Evolutionary conservation across 1,140 invertebrate genomes (phyloP).

Genomic region (Ruditapes philippinarum): DNA sequence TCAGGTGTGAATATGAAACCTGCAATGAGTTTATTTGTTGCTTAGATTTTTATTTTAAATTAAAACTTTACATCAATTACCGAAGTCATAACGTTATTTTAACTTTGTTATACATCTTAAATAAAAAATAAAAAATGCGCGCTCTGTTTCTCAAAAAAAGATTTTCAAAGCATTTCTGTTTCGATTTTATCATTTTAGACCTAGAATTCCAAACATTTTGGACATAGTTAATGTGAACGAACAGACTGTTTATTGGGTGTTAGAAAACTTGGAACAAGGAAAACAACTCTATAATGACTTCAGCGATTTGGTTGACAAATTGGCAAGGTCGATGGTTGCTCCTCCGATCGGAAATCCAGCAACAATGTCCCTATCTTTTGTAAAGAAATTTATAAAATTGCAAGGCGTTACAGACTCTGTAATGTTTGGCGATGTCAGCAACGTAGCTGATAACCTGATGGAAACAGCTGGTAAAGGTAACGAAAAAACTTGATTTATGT

Average conservation of each 20-base stretch:
- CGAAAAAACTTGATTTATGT: too few relatives aligned
- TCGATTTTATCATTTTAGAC: conserved; percentile 16
- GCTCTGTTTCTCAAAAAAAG: too few relatives aligned
- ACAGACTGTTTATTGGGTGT: conserved; percentile 34
- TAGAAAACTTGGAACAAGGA: background rate
- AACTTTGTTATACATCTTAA: too few relatives aligned
- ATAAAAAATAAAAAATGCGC: too few relatives aligned
- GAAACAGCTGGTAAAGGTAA: background rate
- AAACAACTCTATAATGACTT: background rate
- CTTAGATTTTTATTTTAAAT: too few relatives aligned
- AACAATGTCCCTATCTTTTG: background rate
- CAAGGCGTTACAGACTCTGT: background rate
- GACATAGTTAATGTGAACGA: conserved; percentile 31
- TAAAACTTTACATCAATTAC: too few relatives aligned
- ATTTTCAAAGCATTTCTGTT: too few relatives aligned
- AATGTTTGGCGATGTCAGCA: background rate
- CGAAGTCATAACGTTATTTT: too few relatives aligned
- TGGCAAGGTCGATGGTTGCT: background rate
- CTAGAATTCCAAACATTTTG: conserved; percentile 38
- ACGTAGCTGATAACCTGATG: background rate
- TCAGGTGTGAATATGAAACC: too few relatives aligned
- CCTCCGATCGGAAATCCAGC: background rate
- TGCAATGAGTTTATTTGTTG: too few relatives aligned
- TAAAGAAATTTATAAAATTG: background rate
- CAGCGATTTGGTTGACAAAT: background rate